Percentiles rank a stretch among this genome's conserved stretches.
phyloP scores from a whole-genome alignment of 2,113 vertebrate genomes.

The Pycnonotus jocosus region DNA sequence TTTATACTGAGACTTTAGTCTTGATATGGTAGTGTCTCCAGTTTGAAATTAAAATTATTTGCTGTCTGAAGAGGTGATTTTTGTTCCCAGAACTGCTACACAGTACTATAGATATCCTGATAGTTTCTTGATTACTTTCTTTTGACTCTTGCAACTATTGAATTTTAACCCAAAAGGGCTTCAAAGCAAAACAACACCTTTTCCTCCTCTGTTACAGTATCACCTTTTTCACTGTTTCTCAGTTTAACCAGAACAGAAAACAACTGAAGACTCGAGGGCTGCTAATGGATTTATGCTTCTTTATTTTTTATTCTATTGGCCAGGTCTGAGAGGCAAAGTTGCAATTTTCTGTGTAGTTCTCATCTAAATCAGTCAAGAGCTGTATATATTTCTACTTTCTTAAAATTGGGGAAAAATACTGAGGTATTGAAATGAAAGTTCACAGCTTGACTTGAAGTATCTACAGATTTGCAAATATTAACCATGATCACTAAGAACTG shows the following conservation, averaged over 20 bases:
- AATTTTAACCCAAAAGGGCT: not conserved
- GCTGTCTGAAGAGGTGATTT: not conserved
- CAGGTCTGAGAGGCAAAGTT: not conserved
- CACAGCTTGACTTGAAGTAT: not conserved
- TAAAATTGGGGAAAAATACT: not conserved
- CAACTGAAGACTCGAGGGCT: not conserved
- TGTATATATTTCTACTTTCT: not conserved
- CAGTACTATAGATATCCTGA: not conserved
- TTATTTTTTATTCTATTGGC: not conserved
- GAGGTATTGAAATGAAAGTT: not conserved
- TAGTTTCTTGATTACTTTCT: not conserved
- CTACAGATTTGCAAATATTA: not conserved
- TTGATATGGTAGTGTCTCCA: not conserved
- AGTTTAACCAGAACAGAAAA: not conserved
- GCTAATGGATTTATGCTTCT: not conserved
- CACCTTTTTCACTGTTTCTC: not conserved
- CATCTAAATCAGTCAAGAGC: not conserved
- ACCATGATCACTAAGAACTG: not conserved
- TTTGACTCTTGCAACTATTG: not conserved
- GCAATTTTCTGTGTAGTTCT: not conserved
- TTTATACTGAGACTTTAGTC: not conserved
- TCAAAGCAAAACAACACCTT: not conserved
- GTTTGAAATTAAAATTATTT: not conserved
- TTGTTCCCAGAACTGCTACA: not conserved
- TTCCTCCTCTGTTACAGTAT: not conserved